phyloP scores from a whole-genome alignment of 2,888 invertebrate genomes.

The Nomada hirtipes region DNA sequence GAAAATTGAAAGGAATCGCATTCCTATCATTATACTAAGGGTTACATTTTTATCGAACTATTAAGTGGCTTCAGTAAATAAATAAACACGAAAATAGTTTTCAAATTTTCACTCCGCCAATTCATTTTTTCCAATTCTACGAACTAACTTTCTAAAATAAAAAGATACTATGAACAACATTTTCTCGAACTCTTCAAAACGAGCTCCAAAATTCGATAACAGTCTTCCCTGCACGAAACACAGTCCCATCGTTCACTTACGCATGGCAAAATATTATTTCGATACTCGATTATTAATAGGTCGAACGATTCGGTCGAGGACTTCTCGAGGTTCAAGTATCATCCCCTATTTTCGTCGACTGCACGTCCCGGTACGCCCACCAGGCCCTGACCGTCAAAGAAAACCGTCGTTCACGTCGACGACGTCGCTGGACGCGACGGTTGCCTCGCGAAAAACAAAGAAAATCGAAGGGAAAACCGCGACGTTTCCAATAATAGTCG shows the following conservation, averaged over 20 bases:
- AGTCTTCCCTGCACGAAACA: background rate
- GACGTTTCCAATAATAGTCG: constrained; percentile 73
- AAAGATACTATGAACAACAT: too few relatives aligned
- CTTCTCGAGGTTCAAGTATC: constrained; percentile 47
- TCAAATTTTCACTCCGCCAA: too few relatives aligned
- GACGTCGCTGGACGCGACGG: constrained; percentile 11
- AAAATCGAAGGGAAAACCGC: constrained; percentile 46
- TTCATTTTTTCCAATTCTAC: background rate
- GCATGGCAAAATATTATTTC: constrained; percentile 29
- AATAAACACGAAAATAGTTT: too few relatives aligned
- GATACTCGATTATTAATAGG: constrained; percentile 53
- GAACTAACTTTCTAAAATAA: background rate
- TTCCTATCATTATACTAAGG: too few relatives aligned
- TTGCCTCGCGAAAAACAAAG: constrained; percentile 40
- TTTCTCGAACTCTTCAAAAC: too few relatives aligned
- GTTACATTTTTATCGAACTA: too few relatives aligned
- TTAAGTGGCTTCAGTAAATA: too few relatives aligned
- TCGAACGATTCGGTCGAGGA: constrained; percentile 26
- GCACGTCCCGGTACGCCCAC: constrained; percentile 45
- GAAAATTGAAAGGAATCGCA: too few relatives aligned
- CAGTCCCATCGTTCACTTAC: constrained; percentile 15
- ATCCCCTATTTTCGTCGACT: constrained; percentile 55
- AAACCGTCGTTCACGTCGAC: constrained; percentile 51
- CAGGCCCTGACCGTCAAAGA: constrained; percentile 73
- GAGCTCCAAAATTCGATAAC: background rate